Evolutionary conservation across 1,140 invertebrate genomes (phyloP).

Genomic region (Belonocnema kinseyi): DNA sequence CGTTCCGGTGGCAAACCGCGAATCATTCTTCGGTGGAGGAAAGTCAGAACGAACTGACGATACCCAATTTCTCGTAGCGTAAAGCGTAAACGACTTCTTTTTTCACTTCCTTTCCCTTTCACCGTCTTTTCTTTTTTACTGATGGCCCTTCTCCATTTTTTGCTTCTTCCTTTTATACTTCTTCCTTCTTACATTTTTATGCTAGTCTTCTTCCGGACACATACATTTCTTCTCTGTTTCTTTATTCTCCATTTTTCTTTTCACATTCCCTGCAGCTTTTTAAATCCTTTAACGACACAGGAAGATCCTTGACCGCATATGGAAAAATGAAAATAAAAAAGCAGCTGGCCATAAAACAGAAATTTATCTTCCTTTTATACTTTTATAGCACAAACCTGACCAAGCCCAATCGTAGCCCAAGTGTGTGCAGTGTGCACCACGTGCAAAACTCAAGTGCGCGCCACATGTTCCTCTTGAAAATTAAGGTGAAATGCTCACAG

Average conservation of each 20-base stretch:
- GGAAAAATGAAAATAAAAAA: too few species aligned
- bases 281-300: too few species aligned
- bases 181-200: constrained; percentile 1
- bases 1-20: constrained; percentile 26
- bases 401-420: not conserved
- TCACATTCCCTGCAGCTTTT: not conserved
- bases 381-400: constrained; percentile 14
- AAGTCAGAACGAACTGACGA: constrained; percentile 14
- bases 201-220: not conserved
- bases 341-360: too few species aligned
- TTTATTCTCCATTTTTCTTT: constrained; percentile 15
- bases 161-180: not conserved
- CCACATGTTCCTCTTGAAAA: constrained; percentile 3
- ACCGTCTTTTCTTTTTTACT: not conserved
- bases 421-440: not conserved
- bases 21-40: not conserved
- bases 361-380: too few species aligned
- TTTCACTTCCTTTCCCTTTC: not conserved
- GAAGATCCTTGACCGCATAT: too few species aligned
- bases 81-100: not conserved
- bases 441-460: constrained; percentile 13
- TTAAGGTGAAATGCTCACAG: too few species aligned
- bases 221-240: not conserved
- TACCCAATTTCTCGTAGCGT: not conserved
- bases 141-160: not conserved